Conservation (phyloP, 2,113 vertebrate genomes). For the Pelecanoides urinatrix region DNA sequence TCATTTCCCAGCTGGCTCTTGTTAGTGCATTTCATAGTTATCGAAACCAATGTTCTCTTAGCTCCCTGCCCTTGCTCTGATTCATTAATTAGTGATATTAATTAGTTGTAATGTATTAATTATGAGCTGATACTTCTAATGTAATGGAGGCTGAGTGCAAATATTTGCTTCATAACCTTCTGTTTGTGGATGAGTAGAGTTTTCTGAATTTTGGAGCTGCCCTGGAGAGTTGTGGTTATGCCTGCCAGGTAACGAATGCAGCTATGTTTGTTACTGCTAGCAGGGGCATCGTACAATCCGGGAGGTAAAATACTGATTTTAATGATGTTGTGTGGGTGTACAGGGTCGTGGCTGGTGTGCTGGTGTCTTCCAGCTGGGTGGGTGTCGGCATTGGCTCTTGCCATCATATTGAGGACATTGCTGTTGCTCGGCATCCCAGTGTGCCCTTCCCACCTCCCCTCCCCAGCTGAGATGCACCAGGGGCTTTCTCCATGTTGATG, state of each 20-base stretch:
- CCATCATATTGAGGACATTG: neutral
- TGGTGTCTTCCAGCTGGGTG: neutral
- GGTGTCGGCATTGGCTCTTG: neutral
- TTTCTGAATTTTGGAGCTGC: neutral
- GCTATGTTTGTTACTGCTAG: neutral
- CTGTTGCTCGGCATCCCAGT: neutral
- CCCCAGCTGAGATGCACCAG: fast-evolving
- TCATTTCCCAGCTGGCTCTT: neutral
- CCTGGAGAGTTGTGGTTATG: neutral
- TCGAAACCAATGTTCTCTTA: neutral
- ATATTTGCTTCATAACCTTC: neutral
- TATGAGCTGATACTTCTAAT: neutral
- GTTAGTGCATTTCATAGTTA: neutral
- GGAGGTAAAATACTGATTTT: neutral
- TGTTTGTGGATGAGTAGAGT: neutral
- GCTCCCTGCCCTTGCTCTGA: neutral
- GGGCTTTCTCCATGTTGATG: neutral
- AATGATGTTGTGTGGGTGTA: neutral
- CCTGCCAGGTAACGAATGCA: neutral
- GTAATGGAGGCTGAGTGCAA: neutral
- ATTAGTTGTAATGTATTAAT: slow-evolving; percentile 10
- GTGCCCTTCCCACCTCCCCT: neutral
- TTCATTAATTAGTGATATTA: slow-evolving; percentile 34
- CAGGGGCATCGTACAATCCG: fast-evolving
- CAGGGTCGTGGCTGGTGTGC: neutral